These are phyloP conservation scores for Staurois parvus DNA, from an alignment of 2,797 vertebrate genomes.

Conservation along the genomic window DNA sequence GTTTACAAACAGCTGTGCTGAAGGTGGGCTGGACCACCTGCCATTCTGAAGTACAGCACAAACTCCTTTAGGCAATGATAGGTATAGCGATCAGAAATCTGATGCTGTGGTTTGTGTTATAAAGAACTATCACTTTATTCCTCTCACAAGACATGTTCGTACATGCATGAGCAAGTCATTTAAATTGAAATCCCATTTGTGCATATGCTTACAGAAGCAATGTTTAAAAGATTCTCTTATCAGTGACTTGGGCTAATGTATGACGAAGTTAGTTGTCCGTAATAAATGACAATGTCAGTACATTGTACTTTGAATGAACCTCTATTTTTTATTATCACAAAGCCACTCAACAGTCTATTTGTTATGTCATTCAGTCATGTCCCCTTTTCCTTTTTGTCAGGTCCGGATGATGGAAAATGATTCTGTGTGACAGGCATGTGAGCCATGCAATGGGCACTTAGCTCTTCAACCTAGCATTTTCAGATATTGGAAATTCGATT, in stretches of 20 bases:
- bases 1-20: neutral
- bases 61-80: neutral
- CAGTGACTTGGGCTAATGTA: slow-evolving; percentile 4
- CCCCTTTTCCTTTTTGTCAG: neutral
- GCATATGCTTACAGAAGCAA: neutral
- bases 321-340: slow-evolving; percentile 14
- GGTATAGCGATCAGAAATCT: neutral
- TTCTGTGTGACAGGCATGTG: slow-evolving; percentile 25
- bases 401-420: slow-evolving; percentile 38
- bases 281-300: slow-evolving; percentile 1
- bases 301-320: neutral
- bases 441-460: neutral
- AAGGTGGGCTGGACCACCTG: neutral
- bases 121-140: slow-evolving; percentile 8
- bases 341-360: neutral
- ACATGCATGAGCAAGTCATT: slow-evolving; percentile 4
- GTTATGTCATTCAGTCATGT: neutral
- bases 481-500: slow-evolving; percentile 4
- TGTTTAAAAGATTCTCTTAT: slow-evolving; percentile 32
- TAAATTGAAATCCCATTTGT: slow-evolving; percentile 25
- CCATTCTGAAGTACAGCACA: neutral
- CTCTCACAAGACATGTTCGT: neutral
- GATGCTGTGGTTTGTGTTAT: neutral
- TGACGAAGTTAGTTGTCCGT: slow-evolving; percentile 2
- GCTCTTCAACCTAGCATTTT: slow-evolving; percentile 3